These are phyloP conservation scores for Elmis aenea DNA, from an alignment of 2,888 invertebrate species.

Conservation along the genomic window DNA sequence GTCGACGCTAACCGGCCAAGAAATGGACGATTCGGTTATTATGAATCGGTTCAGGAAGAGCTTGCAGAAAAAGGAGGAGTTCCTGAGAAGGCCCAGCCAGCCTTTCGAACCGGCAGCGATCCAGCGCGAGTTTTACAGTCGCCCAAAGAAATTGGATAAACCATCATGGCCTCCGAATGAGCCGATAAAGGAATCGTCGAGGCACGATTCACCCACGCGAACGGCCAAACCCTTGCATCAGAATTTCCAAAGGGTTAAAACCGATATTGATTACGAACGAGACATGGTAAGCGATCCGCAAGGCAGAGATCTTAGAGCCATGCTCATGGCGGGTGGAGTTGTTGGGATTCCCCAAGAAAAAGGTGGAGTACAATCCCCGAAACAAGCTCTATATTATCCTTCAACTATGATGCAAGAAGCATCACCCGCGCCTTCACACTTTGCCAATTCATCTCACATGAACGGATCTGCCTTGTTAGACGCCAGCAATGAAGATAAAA, in stretches of 20 bases:
- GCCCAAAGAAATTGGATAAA: slow-evolving; percentile 70
- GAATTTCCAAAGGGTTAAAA: slow-evolving; percentile 48
- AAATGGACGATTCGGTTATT: slow-evolving; percentile 62
- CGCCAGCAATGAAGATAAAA: slow-evolving; percentile 33
- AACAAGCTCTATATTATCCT: slow-evolving; percentile 19
- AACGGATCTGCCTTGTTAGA: slow-evolving; percentile 27
- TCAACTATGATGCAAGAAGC: slow-evolving; percentile 31
- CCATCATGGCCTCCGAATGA: slow-evolving; percentile 39
- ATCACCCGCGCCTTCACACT: slow-evolving; percentile 28
- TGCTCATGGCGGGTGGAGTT: slow-evolving; percentile 15
- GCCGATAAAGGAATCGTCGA: slow-evolving; percentile 17
- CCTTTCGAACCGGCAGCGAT: slow-evolving; percentile 48
- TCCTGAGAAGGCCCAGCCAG: slow-evolving; percentile 69
- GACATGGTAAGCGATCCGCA: slow-evolving; percentile 30
- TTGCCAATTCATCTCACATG: slow-evolving; percentile 22
- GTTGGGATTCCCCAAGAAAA: slow-evolving; percentile 26
- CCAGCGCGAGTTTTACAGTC: slow-evolving; percentile 70
- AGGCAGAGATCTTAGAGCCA: too few species aligned
- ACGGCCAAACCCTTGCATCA: slow-evolving; percentile 49
- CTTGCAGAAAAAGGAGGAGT: slow-evolving; percentile 86
- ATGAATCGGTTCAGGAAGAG: slow-evolving; percentile 76
- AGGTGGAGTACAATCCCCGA: slow-evolving; percentile 29
- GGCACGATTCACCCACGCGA: slow-evolving; percentile 48
- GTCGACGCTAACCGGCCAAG: slow-evolving; percentile 62
- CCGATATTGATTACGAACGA: slow-evolving; percentile 46